phyloP scores from a whole-genome alignment of 2,113 vertebrate genomes.

The Ancistrus triradiatus region DNA sequence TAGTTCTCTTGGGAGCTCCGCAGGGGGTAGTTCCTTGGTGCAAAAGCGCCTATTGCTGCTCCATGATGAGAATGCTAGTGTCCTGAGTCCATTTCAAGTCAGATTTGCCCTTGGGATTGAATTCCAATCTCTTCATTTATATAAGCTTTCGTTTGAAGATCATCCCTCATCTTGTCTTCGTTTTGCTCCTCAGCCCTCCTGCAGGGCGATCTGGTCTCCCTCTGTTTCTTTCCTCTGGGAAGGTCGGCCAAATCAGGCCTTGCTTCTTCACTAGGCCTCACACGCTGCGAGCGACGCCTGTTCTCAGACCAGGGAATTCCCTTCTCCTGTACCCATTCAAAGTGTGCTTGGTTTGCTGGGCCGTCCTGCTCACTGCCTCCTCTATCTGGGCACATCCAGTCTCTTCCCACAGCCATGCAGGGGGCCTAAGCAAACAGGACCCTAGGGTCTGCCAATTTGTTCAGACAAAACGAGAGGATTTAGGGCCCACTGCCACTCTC shows the following conservation, averaged over 20 bases:
- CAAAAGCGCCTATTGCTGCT: too few species aligned
- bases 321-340: slow-evolving; percentile 52
- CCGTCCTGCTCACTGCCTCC: slow-evolving; percentile 39
- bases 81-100: too few species aligned
- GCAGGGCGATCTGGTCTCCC: not conserved
- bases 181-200: not conserved
- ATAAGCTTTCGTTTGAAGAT: not conserved
- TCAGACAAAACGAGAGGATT: slow-evolving; percentile 70
- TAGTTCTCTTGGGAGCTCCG: too few species aligned
- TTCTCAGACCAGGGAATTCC: slow-evolving; percentile 34
- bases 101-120: too few species aligned
- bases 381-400: slow-evolving; percentile 29
- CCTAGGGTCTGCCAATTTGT: slow-evolving; percentile 67
- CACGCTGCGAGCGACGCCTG: not conserved
- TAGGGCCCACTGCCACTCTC: slow-evolving; percentile 55
- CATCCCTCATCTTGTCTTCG: not conserved
- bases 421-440: slow-evolving; percentile 67
- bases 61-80: too few species aligned
- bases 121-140: too few species aligned
- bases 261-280: not conserved
- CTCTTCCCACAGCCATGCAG: slow-evolving; percentile 49
- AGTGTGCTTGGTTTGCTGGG: slow-evolving; percentile 27
- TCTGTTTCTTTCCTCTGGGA: not conserved
- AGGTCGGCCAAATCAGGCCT: slow-evolving; percentile 12
- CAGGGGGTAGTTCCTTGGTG: too few species aligned